Evolutionary conservation across 2,113 vertebrate genomes (phyloP), one percentile per base, ranked within the genome.

Genomic region (Colinus virginianus): DNA sequence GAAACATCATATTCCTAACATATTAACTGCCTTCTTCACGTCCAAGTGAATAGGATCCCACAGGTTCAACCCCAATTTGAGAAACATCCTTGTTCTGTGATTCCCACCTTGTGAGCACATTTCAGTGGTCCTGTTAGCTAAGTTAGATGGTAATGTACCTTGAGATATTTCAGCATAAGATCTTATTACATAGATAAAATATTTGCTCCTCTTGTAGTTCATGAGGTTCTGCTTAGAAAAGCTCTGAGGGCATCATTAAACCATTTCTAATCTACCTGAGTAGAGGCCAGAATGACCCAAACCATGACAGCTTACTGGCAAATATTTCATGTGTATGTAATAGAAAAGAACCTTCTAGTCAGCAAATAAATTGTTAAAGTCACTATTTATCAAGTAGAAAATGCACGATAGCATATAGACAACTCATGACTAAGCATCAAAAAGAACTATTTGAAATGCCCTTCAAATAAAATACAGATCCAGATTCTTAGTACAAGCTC

Each of bases 161-260:
- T 12, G 30, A 90, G 87, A 78, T 70, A 19, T 19, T 61, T 83
- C 38, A 81, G 51, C 34, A 40, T 55, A 55, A 82, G 88, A 76
- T 74, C 32, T 45, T 84, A 79, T 62, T 85, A 77, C 30, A 42
- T 64, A 74, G n/a, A 82, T 42, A 91, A 64, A 90, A 79, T 86
- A 91, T 42, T 82, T 83, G 22, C 14, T 89, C 38, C 49, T 72
- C 53, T 14, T 81, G 77, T 64, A 74, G 63, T 74, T 84, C 25
- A 13, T 46, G 83, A 84, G 28, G 66, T 85, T 90, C 28, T 90
- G 76, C 51, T 88, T 55, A 85, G 72, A 59, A 62, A 90, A 84
- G 48, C 58, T 90, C 55, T 56, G 72, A 75, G 51, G 58, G 51
- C 28, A 87, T 49, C 43, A 51, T 42, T 49, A 87, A 30, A 78